Conservation (phyloP, 1,140 invertebrate species). For the Papilio polytes region DNA sequence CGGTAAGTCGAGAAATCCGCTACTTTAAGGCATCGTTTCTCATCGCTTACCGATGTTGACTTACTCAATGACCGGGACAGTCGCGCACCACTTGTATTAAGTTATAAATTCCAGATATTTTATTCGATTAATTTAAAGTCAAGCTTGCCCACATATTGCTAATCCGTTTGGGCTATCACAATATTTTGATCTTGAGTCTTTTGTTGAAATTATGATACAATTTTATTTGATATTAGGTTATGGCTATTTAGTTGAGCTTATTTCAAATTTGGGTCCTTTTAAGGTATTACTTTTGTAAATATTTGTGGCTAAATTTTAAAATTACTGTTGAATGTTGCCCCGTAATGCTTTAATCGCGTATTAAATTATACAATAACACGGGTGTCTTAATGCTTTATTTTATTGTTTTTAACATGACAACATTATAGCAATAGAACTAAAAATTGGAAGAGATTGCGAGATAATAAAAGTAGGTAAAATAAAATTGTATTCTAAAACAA, state of each 20-base stretch:
- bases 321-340: neutral
- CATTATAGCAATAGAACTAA: too few relatives aligned
- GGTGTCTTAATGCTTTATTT: too few relatives aligned
- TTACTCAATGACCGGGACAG: constrained; percentile 60
- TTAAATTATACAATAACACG: neutral
- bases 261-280: neutral
- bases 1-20: constrained; percentile 64
- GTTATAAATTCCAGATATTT: constrained; percentile 47
- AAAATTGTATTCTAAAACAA: constrained; percentile 2
- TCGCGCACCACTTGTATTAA: constrained; percentile 50
- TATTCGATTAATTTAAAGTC: neutral
- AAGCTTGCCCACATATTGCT: constrained; percentile 22
- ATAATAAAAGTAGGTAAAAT: constrained; percentile 7
- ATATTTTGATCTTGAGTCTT: neutral
- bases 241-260: neutral
- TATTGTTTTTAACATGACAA: too few relatives aligned
- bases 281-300: neutral
- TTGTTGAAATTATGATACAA: constrained; percentile 8
- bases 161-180: constrained; percentile 13
- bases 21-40: constrained; percentile 75
- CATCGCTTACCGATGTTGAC: constrained; percentile 73
- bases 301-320: neutral
- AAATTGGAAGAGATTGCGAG: neutral
- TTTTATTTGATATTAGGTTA: neutral
- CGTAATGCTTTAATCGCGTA: neutral